Evolutionary conservation across 2,113 vertebrate genomes (phyloP).

Genomic region (Oreocharis arfaki): DNA sequence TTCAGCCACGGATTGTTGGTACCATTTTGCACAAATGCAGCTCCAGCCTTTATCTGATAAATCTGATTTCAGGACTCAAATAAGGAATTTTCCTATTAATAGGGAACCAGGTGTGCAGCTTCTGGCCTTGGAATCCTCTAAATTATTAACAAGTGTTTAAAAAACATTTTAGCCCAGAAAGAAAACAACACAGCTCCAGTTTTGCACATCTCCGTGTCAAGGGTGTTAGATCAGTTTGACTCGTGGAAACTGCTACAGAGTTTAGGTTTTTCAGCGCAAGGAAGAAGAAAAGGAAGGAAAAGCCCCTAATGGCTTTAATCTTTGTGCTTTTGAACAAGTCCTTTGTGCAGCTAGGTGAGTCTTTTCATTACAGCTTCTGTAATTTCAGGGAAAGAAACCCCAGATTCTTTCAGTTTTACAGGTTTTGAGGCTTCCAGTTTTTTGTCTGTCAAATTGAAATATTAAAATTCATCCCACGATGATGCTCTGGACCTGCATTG

Average conservation of each 20-base stretch:
- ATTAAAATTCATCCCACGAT: background rate
- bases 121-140: background rate
- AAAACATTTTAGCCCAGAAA: background rate
- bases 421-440: background rate
- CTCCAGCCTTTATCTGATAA: background rate
- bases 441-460: background rate
- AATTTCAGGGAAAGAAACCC: background rate
- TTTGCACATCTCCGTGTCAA: background rate
- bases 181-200: background rate
- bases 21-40: background rate
- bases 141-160: background rate
- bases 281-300: background rate
- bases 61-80: background rate
- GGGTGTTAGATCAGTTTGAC: background rate
- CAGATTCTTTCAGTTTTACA: background rate
- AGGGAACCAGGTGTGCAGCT: background rate
- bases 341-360: background rate
- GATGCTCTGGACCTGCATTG: background rate
- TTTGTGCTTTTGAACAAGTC: background rate
- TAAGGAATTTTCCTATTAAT: background rate
- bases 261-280: background rate
- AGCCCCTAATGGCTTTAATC: background rate
- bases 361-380: background rate
- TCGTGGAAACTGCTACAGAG: background rate
- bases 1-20: background rate